Conservation (phyloP, 1,140 invertebrate genomes). For the Magallana angulata region DNA sequence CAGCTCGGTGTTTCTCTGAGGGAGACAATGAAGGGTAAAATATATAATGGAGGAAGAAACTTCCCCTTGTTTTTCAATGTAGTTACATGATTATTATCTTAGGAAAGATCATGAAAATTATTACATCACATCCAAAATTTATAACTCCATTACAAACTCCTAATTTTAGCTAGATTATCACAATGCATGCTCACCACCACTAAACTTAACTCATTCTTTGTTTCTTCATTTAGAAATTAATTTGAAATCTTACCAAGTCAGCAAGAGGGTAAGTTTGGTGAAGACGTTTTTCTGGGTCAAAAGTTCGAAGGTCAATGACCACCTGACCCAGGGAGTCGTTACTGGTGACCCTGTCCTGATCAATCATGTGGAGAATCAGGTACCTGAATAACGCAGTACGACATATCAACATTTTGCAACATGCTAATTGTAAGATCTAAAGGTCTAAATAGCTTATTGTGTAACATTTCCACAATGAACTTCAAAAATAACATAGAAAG, state of each 20-base stretch:
- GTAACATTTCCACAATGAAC: too few relatives aligned
- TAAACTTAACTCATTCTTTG: too few relatives aligned
- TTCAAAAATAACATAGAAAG: too few relatives aligned
- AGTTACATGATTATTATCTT: too few relatives aligned
- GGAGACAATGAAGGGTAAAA: not conserved
- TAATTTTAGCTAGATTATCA: not conserved
- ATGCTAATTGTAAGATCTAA: too few relatives aligned
- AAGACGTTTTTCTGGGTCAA: conserved; percentile 66
- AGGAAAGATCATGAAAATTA: too few relatives aligned
- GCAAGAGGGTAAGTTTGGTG: conserved; percentile 64
- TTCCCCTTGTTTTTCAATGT: too few relatives aligned
- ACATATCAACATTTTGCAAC: too few relatives aligned
- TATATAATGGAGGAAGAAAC: not conserved
- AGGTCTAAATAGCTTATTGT: too few relatives aligned
- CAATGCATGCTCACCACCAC: too few relatives aligned
- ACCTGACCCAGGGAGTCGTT: conserved; percentile 73
- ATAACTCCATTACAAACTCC: not conserved
- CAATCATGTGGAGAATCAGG: conserved; percentile 72
- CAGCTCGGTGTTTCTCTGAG: conserved; percentile 68
- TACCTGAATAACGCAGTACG: conserved; percentile 58
- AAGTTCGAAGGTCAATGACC: conserved; percentile 69
- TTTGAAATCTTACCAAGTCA: conserved; percentile 67
- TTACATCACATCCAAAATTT: not conserved
- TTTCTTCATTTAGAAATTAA: not conserved
- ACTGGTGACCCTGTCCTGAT: conserved; percentile 59